A percentile compares a stretch with the other conserved stretches of the same genome.
Conservation (phyloP, 2,797 vertebrate genomes). For the Lerista edwardsae region DNA sequence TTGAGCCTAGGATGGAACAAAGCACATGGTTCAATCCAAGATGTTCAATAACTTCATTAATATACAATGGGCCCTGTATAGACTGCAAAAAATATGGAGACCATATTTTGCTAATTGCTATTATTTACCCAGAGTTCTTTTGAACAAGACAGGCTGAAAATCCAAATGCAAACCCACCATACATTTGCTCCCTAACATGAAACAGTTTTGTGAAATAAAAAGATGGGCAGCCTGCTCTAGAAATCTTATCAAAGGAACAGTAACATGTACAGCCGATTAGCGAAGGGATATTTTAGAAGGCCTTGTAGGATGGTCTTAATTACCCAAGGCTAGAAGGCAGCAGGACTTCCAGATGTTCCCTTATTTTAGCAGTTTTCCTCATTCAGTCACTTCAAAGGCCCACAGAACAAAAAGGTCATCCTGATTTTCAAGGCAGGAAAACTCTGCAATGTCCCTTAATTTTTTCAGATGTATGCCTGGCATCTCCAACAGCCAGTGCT, state of each 20-base stretch:
- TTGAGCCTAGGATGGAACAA: not conserved
- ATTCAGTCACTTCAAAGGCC: slow-evolving; percentile 20
- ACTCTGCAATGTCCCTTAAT: not conserved
- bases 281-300: slow-evolving; percentile 16
- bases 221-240: not conserved
- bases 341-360: slow-evolving; percentile 33
- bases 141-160: not conserved
- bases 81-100: not conserved
- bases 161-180: not conserved
- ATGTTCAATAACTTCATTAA: not conserved
- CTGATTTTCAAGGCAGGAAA: slow-evolving; percentile 9
- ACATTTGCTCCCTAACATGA: not conserved
- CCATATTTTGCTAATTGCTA: not conserved
- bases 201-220: not conserved
- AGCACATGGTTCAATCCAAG: not conserved
- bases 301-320: slow-evolving; percentile 32
- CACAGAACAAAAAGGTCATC: slow-evolving; percentile 21
- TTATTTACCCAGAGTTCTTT: slow-evolving; percentile 1
- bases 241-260: slow-evolving; percentile 1
- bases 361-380: slow-evolving; percentile 16
- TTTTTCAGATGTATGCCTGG: not conserved
- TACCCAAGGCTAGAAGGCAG: slow-evolving; percentile 16
- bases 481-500: not conserved
- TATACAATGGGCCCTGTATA: not conserved
- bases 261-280: slow-evolving; percentile 10